Base-by-base conservation (phyloP, 2,113 vertebrate species). In the Clinocottus analis region DNA sequence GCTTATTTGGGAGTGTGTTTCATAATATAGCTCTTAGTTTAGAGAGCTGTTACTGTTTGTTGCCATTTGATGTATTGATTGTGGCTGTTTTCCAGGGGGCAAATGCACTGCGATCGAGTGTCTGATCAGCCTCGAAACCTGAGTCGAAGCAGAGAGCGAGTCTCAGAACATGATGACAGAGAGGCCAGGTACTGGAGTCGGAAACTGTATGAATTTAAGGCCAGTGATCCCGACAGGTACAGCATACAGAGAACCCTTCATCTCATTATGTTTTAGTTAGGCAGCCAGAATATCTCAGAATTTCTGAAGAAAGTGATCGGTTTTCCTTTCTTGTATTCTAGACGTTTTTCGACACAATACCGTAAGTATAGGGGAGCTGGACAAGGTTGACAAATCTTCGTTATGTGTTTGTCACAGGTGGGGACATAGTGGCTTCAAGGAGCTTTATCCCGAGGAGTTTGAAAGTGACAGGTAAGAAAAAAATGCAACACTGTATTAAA, bases 401-500 rank as follows among this genome's bases (percentile, higher is more conserved):
- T 41, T 80, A 51, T 59, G 35, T 92, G 90, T 83, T 80, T 59
- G 43, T 66, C 35, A 61, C 87, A 95, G 94, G 75, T 95, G 98
- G 98, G 97, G 98, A 78, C 98, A 99, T 85, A 99, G 97, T 89
- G 98, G 98, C n/a, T 99, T 98, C 85, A 99, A 97, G 90, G 98
- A 99, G 89, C 90, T 99, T 77, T 98, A 99, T 78, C 98, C 98
- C 23, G 98, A 99, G 81, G 97, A 99, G 85, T 99, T 99, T 89
- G 91, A 96, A 79, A 96, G 95, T n/a, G 96, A 96, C 64, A 90
- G 96, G 98, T 99, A 94, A 95, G 76, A 23, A 76, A 56, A n/a
- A 78, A 56, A 49, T 60, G 17, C 47, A 53, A 31, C 59, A 59
- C 19, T 47, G 13, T 21, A 62, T 25, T 14, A 39, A 53, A 49